Conservation (phyloP, 2,888 invertebrate species). For the Allacma fusca region DNA sequence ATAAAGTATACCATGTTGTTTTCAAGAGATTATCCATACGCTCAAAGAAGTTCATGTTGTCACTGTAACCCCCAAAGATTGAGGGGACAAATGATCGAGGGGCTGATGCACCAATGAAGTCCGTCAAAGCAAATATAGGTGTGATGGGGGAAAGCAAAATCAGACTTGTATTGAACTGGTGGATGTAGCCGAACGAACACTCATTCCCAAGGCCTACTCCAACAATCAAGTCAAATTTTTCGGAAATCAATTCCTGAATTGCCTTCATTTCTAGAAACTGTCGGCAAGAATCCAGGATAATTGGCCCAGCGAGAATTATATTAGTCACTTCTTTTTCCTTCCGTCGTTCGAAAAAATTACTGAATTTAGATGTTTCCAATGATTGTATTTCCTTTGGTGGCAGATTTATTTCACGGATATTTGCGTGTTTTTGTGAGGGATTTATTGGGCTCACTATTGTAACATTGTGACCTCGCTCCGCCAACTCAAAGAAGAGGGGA, state of each 20-base stretch:
- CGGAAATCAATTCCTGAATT: neutral
- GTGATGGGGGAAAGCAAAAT: constrained; percentile 2
- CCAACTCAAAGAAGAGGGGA: constrained; percentile 8
- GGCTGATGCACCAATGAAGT: neutral
- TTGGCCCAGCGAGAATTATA: neutral
- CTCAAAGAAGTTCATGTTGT: constrained; percentile 18
- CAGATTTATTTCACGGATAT: constrained; percentile 12
- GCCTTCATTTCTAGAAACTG: neutral
- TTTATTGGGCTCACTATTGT: neutral
- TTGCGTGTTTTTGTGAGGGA: neutral
- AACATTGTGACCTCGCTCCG: constrained; percentile 1
- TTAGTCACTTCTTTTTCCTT: neutral
- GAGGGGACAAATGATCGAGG: constrained; percentile 11
- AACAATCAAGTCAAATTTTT: constrained; percentile 14
- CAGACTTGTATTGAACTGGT: neutral
- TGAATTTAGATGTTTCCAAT: too few species aligned
- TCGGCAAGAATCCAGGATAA: neutral
- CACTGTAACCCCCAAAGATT: neutral
- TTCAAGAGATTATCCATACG: constrained; percentile 33
- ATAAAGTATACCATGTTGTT: constrained; percentile 37
- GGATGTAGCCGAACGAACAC: constrained; percentile 9
- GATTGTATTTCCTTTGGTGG: neutral
- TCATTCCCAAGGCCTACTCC: neutral
- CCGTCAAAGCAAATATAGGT: neutral
- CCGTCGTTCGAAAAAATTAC: neutral